A percentile compares a stretch with the other conserved stretches of the same genome.
Evolutionary conservation across 2,888 invertebrate species (phyloP).

Genomic region (Parnassius apollo): DNA sequence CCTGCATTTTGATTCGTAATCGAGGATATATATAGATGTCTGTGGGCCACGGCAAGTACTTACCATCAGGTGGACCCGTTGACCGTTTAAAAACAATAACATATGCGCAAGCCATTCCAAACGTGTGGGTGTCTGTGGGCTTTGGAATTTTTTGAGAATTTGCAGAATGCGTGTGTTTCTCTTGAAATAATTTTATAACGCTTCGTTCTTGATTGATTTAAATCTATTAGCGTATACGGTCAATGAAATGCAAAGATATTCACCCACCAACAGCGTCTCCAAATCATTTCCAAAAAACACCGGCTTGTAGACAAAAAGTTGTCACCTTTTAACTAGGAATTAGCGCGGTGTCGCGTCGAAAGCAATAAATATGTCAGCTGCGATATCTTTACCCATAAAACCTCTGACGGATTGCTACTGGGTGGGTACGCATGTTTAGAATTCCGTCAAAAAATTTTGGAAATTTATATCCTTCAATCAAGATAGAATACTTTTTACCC

Average conservation of each 20-base stretch:
- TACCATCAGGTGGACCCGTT: too few species aligned
- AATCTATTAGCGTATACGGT: neutral
- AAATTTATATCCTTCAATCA: neutral
- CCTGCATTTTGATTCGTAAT: too few species aligned
- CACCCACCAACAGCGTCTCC: neutral
- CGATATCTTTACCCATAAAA: slow-evolving; percentile 58
- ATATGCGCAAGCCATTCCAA: too few species aligned
- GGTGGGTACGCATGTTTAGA: slow-evolving; percentile 39
- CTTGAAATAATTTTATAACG: too few species aligned
- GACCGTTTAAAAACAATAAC: too few species aligned
- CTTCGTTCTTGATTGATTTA: too few species aligned
- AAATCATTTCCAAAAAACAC: slow-evolving; percentile 11
- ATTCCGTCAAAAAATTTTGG: slow-evolving; percentile 26
- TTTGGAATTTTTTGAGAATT: too few species aligned
- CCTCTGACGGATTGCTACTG: slow-evolving; percentile 69
- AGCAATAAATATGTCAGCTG: slow-evolving; percentile 58
- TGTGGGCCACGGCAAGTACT: too few species aligned
- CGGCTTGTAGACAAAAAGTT: slow-evolving; percentile 37
- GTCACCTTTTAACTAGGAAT: slow-evolving; percentile 44
- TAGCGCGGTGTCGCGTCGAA: slow-evolving; percentile 43
- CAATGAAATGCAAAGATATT: slow-evolving; percentile 16
- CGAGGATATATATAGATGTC: too few species aligned
- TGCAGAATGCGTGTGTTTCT: too few species aligned
- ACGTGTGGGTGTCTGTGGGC: too few species aligned
- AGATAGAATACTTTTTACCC: too few species aligned